Base-by-base conservation (phyloP, 2,888 invertebrate genomes). In the Cephonodes hylas region DNA sequence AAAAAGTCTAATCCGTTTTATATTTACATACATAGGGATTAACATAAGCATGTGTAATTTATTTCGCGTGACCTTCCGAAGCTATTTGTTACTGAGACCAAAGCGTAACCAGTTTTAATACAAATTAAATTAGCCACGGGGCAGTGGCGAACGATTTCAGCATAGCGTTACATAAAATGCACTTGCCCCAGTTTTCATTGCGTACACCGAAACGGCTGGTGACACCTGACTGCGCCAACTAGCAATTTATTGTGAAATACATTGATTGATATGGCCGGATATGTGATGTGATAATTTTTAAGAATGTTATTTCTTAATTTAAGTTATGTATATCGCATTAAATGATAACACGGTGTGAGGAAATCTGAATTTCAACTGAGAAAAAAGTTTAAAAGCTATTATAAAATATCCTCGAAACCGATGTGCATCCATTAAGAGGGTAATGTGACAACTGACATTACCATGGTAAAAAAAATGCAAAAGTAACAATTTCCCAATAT, bases 111-210 rank as follows among this genome's bases (percentile, higher is more conserved):
- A 46, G 31, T 46, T 45, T 44, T 59, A 45, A 22, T 34, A 6
- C 46, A 34, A 23, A 59, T 34, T 59, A 46, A 22, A 22, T 59
- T 46, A 15, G 34, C 34, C 46, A 22, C n/a, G 23, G 20, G 31
- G 34, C 31, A 23, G 27, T 38, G 15, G 23, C 23, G 10, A 42
- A 60, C 18, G 22, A 31, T 58, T 58, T 61, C 46, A 61, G 57
- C 45, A 27, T 42, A 60, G 63, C 66, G 64, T 79, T 77, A 75
- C 65, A 66, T 73, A 76, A 77, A 73, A 62, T 76, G 74, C 79
- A 81, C 80, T 79, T 79, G 82, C 66, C 70, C 75, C 64, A 67
- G 69, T 75, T 77, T 64, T 67, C 68, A 71, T 71, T 58, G 66
- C 64, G 46, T 63, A 65, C 65, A 64, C 64, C 38, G 42, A 42